A percentile compares a stretch with the other conserved stretches of the same genome.
phyloP scores from a whole-genome alignment of 2,888 invertebrate species.

The Apotomis turbidana region DNA sequence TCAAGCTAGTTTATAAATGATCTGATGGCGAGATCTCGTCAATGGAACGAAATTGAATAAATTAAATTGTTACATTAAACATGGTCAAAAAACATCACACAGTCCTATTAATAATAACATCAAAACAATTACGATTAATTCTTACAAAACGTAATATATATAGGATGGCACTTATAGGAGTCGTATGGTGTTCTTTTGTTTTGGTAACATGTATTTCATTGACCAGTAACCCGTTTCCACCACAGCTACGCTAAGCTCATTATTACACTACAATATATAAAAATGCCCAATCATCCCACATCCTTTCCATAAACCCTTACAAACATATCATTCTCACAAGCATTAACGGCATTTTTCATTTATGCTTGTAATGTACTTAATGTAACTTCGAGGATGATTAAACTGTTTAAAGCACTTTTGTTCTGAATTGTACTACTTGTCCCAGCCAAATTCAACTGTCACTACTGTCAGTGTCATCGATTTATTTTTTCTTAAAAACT shows the following conservation, averaged over 20 bases:
- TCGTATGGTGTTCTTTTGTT: constrained; percentile 11
- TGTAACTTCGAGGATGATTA: constrained; percentile 12
- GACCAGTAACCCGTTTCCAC: constrained; percentile 46
- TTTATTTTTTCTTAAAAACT: not conserved
- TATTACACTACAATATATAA: constrained; percentile 49
- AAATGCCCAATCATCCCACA: constrained; percentile 44
- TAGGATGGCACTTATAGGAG: constrained; percentile 22
- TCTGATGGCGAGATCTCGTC: constrained; percentile 8
- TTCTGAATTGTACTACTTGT: constrained; percentile 32
- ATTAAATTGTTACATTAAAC: not conserved
- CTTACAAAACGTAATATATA: constrained; percentile 7
- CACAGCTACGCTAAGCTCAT: constrained; percentile 53
- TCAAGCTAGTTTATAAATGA: not conserved
- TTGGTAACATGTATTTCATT: constrained; percentile 40
- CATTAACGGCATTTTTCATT: constrained; percentile 18
- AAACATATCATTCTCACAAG: constrained; percentile 37
- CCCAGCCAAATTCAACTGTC: constrained; percentile 7
- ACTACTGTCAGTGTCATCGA: constrained; percentile 6
- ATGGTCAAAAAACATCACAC: constrained; percentile 7
- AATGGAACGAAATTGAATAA: not conserved
- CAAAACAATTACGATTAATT: not conserved
- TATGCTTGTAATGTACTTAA: constrained; percentile 1
- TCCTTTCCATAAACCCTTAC: constrained; percentile 39
- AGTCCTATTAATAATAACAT: constrained; percentile 7
- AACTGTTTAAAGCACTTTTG: constrained; percentile 36